phyloP scores from a whole-genome alignment of 2,888 invertebrate genomes.

The Apamea anceps region DNA sequence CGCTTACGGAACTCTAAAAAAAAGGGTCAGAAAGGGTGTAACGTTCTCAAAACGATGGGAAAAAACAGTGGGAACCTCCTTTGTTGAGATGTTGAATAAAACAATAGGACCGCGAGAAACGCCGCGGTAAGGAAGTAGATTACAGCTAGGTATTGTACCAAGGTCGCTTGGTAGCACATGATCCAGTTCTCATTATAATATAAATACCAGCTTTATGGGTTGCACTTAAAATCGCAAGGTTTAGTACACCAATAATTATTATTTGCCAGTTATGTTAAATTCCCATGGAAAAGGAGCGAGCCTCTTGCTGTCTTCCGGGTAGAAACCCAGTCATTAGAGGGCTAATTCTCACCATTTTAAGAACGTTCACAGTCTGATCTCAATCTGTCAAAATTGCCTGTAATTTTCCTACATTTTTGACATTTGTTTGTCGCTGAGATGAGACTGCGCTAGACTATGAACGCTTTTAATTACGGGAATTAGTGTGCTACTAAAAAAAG shows the following conservation, averaged over 20 bases:
- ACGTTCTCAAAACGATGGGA: constrained; percentile 49
- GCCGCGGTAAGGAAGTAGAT: constrained; percentile 44
- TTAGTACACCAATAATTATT: not conserved
- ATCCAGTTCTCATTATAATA: constrained; percentile 15
- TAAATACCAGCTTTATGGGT: not conserved
- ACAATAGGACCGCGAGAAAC: constrained; percentile 59
- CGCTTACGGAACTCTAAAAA: constrained; percentile 45
- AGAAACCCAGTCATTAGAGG: not conserved
- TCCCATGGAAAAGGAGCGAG: not conserved
- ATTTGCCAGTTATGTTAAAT: not conserved
- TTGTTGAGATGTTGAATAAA: constrained; percentile 56
- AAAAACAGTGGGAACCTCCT: constrained; percentile 47
- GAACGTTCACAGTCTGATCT: too few species aligned
- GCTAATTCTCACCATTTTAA: too few species aligned
- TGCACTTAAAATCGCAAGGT: not conserved
- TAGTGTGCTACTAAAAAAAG: too few species aligned
- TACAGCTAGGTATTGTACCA: constrained; percentile 57
- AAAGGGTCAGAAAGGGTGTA: constrained; percentile 53
- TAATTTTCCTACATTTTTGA: too few species aligned
- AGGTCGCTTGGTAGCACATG: constrained; percentile 43
- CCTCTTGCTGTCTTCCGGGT: not conserved
- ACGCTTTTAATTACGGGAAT: too few species aligned
- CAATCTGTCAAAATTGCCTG: too few species aligned
- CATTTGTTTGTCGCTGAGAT: too few species aligned
- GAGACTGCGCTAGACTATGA: too few species aligned